phyloP scores from a whole-genome alignment of 2,797 vertebrate species.

The Sphaeramia orbicularis region DNA sequence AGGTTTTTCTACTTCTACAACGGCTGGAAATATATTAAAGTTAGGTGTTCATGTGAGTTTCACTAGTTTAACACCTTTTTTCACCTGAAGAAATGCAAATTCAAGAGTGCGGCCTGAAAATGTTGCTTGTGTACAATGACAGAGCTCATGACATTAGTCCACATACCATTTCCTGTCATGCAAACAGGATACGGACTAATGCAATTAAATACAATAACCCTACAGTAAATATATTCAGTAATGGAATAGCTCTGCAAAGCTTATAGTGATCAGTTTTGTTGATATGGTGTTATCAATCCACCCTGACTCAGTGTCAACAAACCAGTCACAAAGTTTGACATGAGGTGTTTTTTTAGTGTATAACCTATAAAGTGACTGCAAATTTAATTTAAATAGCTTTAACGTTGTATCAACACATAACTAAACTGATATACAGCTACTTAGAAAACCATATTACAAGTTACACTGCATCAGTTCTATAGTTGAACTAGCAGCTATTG shows the following conservation, averaged over 20 bases:
- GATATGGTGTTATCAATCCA: constrained; percentile 12
- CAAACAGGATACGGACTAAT: neutral
- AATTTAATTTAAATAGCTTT: too few relatives aligned
- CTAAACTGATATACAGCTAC: too few relatives aligned
- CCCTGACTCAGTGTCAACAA: constrained; percentile 23
- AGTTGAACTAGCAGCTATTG: too few relatives aligned
- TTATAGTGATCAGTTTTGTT: constrained; percentile 10
- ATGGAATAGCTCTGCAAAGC: neutral
- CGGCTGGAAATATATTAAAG: neutral
- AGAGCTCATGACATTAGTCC: constrained; percentile 5
- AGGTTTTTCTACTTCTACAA: constrained; percentile 5
- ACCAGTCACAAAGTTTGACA: constrained; percentile 14
- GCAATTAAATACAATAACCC: neutral
- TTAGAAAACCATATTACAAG: too few relatives aligned
- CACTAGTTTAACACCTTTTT: constrained; percentile 3
- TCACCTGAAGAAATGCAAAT: constrained; percentile 1
- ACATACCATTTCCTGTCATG: neutral
- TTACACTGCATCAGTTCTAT: too few relatives aligned
- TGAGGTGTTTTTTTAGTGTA: too few relatives aligned
- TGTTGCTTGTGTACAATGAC: neutral
- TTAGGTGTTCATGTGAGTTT: constrained; percentile 11
- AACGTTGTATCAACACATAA: too few relatives aligned
- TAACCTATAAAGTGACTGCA: too few relatives aligned
- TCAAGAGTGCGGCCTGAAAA: neutral
- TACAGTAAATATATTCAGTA: neutral